Conservation (phyloP, 2,113 vertebrate species). For the Oryctolagus cuniculus region mOryCun1.1 NC_091432.1:112368001-112368500, state of each 20-base stretch:
- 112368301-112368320: neutral
- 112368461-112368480: neutral
- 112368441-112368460: neutral
- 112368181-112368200: constrained; percentile 80
- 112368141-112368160: constrained; percentile 46
- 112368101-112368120: constrained; percentile 39
- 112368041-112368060: neutral
- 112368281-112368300: neutral
- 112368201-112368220: neutral
- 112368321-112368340: neutral
- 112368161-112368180: constrained; percentile 27
- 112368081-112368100: neutral
- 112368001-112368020: neutral
- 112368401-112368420: neutral
- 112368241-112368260: neutral
- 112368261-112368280: neutral
- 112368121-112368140: constrained; percentile 60
- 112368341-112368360: too few species aligned
- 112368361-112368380: neutral
- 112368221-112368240: neutral
- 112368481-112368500: neutral
- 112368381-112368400: neutral
- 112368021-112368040: neutral
- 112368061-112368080: neutral
- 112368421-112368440: neutral